Percentiles rank a stretch among this genome's conserved stretches.
These are phyloP conservation scores for Lapara coniferarum DNA, from an alignment of 2,888 invertebrate species.

Conservation along the genomic window DNA sequence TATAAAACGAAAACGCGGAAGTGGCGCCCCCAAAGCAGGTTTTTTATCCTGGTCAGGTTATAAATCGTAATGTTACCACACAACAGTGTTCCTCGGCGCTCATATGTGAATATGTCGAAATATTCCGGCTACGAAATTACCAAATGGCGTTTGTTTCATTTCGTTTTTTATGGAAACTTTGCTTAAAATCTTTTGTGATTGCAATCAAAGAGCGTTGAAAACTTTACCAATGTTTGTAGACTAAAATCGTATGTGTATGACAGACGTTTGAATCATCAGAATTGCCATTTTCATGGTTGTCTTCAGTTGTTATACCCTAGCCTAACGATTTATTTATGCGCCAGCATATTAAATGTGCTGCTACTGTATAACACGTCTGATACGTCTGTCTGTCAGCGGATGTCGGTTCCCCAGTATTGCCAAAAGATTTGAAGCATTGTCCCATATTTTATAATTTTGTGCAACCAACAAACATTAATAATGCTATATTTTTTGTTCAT, in stretches of 20 bases:
- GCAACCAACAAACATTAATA: slow-evolving; percentile 12
- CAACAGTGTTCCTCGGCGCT: neutral
- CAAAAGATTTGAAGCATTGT: slow-evolving; percentile 22
- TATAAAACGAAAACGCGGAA: no score
- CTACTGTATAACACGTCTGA: neutral
- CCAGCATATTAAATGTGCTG: neutral
- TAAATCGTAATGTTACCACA: neutral
- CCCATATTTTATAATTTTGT: neutral
- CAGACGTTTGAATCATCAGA: no score
- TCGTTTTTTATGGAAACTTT: neutral
- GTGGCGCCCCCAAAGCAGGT: no score
- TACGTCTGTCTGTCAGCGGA: no score
- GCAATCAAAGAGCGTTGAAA: slow-evolving; percentile 23
- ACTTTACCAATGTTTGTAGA: slow-evolving; percentile 9
- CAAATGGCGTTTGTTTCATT: neutral
- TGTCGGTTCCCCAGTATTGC: neutral
- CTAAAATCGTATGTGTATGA: no score
- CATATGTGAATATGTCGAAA: slow-evolving; percentile 21
- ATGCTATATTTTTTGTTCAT: neutral
- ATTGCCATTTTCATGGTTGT: no score
- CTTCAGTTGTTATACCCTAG: no score
- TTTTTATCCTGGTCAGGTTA: no score
- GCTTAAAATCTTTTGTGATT: slow-evolving; percentile 20
- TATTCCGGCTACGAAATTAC: slow-evolving; percentile 6
- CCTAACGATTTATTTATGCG: no score